Percentiles rank a stretch among this genome's conserved stretches.
Conservation (phyloP, 2,797 vertebrate genomes). For the Coregonus suidteri region DNA sequence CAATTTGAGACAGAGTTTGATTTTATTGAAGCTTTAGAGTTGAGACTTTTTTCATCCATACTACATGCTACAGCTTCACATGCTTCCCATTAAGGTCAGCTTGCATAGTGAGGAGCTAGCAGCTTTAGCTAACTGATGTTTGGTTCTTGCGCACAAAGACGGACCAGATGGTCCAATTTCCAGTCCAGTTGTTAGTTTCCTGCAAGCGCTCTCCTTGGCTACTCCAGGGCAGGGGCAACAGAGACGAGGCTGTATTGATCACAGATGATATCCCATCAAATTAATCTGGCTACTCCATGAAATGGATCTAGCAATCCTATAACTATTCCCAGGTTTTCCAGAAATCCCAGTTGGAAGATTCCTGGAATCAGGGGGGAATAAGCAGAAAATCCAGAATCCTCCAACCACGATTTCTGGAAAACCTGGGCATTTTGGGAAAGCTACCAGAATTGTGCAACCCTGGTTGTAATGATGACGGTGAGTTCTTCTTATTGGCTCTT, state of each 20-base stretch:
- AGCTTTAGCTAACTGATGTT: background rate
- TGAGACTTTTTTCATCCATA: background rate
- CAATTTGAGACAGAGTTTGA: background rate
- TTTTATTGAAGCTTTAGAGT: background rate
- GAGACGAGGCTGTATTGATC: background rate
- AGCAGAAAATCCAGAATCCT: background rate
- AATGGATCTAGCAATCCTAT: background rate
- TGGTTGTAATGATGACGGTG: background rate
- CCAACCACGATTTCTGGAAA: background rate
- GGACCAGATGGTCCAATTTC: conserved; percentile 5
- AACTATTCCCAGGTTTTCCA: background rate
- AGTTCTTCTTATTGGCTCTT: background rate
- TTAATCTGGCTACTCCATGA: background rate
- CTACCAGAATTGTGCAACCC: background rate
- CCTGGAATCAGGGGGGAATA: background rate
- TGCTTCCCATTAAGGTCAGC: too few species aligned
- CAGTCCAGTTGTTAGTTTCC: background rate
- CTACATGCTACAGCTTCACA: background rate
- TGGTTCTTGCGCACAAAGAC: background rate
- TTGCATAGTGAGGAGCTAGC: background rate
- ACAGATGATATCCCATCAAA: background rate
- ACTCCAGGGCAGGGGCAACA: background rate
- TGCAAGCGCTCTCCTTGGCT: background rate
- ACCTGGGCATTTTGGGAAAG: background rate
- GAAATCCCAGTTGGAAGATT: background rate